phyloP scores from a whole-genome alignment of 2,888 invertebrate genomes.

The Megalurothrips usitatus region DNA sequence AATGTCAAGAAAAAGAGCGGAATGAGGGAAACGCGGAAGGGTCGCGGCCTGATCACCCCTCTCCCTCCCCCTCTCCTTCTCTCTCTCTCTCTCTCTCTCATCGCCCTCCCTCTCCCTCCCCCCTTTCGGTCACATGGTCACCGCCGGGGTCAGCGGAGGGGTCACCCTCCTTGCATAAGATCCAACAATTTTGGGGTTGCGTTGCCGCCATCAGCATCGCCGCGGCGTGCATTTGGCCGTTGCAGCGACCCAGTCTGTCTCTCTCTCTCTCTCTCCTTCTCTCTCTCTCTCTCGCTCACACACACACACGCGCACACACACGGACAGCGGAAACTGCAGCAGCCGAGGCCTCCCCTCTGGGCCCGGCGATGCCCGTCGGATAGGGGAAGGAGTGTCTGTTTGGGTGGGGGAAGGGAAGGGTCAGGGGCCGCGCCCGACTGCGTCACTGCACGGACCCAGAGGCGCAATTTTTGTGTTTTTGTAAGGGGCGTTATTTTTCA shows the following conservation, averaged over 20 bases:
- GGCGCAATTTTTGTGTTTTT: neutral
- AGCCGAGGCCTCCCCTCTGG: neutral
- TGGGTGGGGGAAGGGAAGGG: neutral
- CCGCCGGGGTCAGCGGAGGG: neutral
- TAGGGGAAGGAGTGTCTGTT: neutral
- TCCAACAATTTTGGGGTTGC: conserved; percentile 22
- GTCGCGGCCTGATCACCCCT: neutral
- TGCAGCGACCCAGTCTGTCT: neutral
- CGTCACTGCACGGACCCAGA: neutral
- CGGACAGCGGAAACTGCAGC: neutral
- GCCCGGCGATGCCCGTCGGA: too few species aligned
- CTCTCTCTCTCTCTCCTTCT: neutral
- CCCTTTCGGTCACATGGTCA: neutral
- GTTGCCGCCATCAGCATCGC: neutral
- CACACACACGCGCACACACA: conserved; percentile 1
- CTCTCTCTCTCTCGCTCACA: neutral
- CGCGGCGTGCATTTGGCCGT: neutral
- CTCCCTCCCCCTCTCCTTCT: neutral
- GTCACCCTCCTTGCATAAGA: conserved; percentile 22
- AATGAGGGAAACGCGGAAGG: conserved; percentile 3
- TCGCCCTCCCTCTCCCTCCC: neutral
- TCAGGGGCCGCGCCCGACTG: neutral
- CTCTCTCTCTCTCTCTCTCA: neutral
- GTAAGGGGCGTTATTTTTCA: neutral
- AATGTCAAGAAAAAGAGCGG: conserved; percentile 5